Conservation (phyloP, 1,140 invertebrate genomes). For the Pygmarrhopalites habei region DNA sequence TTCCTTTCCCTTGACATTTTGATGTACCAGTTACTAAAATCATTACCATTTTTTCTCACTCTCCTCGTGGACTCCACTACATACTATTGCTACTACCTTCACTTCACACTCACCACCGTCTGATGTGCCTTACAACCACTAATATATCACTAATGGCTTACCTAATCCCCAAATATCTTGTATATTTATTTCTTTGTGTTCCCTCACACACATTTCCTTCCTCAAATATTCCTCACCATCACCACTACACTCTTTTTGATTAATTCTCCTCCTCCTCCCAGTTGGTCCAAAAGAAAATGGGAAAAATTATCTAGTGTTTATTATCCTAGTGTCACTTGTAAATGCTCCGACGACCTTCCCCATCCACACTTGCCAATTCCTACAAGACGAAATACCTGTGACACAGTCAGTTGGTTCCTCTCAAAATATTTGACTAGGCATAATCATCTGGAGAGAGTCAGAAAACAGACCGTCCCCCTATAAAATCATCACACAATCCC, state of each 20-base stretch:
- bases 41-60: constrained; percentile 11
- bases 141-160: background rate
- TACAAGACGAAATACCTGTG: constrained; percentile 9
- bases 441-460: background rate
- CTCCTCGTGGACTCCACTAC: background rate
- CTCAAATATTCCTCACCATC: background rate
- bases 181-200: background rate
- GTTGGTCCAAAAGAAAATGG: no score
- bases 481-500: constrained; percentile 8
- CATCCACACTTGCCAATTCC: background rate
- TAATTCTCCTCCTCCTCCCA: no score
- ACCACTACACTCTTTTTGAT: no score
- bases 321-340: background rate
- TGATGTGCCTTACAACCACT: background rate
- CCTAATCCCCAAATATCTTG: background rate
- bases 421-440: no score
- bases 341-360: background rate
- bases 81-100: background rate
- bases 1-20: constrained; percentile 38
- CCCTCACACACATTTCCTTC: background rate
- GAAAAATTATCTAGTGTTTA: background rate
- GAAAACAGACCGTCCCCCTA: constrained; percentile 14
- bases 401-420: no score
- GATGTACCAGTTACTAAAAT: constrained; percentile 36
- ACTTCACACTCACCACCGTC: background rate